Percentiles rank a stretch among this genome's conserved stretches.
phyloP scores from a whole-genome alignment of 2,888 invertebrate genomes.

The Cephus rjabovi region DNA sequence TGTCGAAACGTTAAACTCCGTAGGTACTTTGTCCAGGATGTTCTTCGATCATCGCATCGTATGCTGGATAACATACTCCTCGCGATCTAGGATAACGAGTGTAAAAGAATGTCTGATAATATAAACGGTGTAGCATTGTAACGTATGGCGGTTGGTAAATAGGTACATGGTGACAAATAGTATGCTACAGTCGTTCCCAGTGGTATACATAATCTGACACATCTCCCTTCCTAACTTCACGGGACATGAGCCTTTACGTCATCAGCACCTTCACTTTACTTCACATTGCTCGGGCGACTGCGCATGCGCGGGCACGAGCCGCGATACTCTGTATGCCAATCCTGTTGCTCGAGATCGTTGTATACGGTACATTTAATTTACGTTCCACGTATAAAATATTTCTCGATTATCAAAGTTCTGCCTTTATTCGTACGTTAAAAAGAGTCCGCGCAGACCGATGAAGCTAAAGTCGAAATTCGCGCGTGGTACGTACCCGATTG shows the following conservation, averaged over 20 bases:
- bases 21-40: background rate
- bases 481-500: background rate
- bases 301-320: background rate
- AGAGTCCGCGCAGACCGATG: background rate
- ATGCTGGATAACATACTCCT: background rate
- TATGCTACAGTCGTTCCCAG: background rate
- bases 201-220: background rate
- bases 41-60: background rate
- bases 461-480: background rate
- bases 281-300: background rate
- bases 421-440: background rate
- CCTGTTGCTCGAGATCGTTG: conserved; percentile 4
- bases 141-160: background rate
- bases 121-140: background rate
- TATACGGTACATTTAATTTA: background rate
- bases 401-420: background rate
- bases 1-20: background rate
- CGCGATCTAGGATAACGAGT: background rate
- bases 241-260: conserved; percentile 27
- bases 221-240: background rate
- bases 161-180: background rate
- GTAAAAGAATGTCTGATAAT: background rate
- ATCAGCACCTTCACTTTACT: conserved; percentile 33
- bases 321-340: conserved; percentile 11
- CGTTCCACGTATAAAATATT: background rate